phyloP scores from a whole-genome alignment of 64 coral and sea anemone species.

The Trachythela sp. region DNA sequence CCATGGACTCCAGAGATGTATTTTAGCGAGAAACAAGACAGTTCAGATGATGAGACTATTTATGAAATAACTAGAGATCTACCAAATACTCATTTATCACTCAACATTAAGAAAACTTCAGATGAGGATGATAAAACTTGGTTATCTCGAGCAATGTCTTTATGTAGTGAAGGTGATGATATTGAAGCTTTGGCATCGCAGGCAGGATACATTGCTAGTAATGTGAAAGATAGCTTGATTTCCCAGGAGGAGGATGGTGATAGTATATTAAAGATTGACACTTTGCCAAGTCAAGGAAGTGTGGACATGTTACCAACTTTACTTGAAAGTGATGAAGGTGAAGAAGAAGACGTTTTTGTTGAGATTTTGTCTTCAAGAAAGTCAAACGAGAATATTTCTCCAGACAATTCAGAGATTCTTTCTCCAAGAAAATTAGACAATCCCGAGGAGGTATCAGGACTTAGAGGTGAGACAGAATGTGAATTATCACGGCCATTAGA shows the following conservation, averaged over 20 bases:
- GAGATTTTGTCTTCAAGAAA: not conserved
- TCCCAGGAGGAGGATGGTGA: not conserved
- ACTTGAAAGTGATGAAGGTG: not conserved
- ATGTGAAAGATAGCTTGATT: not conserved
- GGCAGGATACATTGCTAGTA: slow-evolving; percentile 32
- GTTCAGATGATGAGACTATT: slow-evolving; percentile 13
- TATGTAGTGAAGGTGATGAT: slow-evolving; percentile 95
- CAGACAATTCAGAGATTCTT: not conserved
- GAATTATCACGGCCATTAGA: too few species aligned
- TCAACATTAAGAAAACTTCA: not conserved
- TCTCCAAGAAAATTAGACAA: too few species aligned
- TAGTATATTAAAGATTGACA: not conserved
- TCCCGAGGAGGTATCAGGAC: too few species aligned
- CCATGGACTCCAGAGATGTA: slow-evolving; percentile 38
- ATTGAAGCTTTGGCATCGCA: slow-evolving; percentile 76
- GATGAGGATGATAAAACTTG: slow-evolving; percentile 47
- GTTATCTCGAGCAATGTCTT: slow-evolving; percentile 83
- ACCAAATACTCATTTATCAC: not conserved
- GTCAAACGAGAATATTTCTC: not conserved
- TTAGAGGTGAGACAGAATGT: too few species aligned
- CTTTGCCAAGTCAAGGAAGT: not conserved
- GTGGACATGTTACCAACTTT: slow-evolving; percentile 1
- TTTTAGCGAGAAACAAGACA: slow-evolving; percentile 20
- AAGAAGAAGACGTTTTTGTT: slow-evolving; percentile 7
- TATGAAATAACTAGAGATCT: slow-evolving; percentile 29